Conservation (phyloP, 2,113 vertebrate species). For the Athene noctua region DNA sequence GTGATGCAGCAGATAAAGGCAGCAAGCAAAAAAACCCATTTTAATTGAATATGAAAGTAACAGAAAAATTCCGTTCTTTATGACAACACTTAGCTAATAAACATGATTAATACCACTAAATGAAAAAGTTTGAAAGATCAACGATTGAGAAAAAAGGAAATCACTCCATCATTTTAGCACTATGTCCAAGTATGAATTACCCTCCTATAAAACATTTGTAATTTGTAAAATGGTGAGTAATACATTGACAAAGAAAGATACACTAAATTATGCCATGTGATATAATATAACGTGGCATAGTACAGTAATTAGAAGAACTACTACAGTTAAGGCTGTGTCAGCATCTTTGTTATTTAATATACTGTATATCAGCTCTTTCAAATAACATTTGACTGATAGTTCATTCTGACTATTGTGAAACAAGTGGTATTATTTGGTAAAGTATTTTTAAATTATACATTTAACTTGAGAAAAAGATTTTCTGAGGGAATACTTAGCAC, state of each 20-base stretch:
- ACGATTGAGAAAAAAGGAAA: constrained; percentile 59
- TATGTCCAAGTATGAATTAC: constrained; percentile 48
- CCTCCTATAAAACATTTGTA: constrained; percentile 40
- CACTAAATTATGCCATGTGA: constrained; percentile 21
- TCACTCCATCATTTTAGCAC: constrained; percentile 53
- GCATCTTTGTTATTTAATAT: constrained; percentile 25
- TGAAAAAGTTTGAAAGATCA: constrained; percentile 62
- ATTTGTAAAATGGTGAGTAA: constrained; percentile 67
- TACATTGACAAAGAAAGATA: constrained; percentile 50
- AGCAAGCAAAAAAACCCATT: neutral
- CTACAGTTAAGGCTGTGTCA: constrained; percentile 5
- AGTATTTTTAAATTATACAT: neutral
- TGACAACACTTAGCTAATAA: constrained; percentile 55
- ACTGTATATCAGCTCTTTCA: neutral
- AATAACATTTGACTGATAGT: neutral
- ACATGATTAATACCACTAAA: constrained; percentile 64
- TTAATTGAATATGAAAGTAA: constrained; percentile 60
- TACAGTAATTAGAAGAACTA: neutral
- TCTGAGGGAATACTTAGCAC: neutral
- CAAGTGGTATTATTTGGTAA: neutral
- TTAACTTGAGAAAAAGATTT: neutral
- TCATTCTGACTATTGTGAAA: neutral
- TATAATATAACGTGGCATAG: neutral
- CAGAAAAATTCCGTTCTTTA: constrained; percentile 53
- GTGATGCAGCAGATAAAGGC: constrained; percentile 4